These are phyloP conservation scores for Trichomalopsis sarcophagae DNA, from an alignment of 1,140 invertebrate species.

Conservation along the genomic window DNA sequence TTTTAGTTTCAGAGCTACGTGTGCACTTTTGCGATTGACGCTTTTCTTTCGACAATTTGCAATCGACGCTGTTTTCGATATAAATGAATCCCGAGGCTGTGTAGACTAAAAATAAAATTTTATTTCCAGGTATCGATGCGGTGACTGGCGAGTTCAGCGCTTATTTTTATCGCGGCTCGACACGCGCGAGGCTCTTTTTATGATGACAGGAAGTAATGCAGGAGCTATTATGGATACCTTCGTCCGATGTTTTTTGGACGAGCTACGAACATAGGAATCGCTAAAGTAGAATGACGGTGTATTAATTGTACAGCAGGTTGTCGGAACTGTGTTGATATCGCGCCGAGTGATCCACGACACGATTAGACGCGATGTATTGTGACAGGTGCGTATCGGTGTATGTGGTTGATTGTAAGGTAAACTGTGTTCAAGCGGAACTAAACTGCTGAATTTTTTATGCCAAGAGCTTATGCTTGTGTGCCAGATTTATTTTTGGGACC, in stretches of 20 bases:
- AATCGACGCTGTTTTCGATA: too few species aligned
- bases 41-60: not conserved
- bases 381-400: not conserved
- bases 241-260: not conserved
- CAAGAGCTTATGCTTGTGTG: too few species aligned
- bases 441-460: not conserved
- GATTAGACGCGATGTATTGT: not conserved
- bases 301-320: too few species aligned
- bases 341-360: not conserved
- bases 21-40: not conserved
- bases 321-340: not conserved
- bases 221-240: not conserved
- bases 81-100: too few species aligned
- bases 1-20: not conserved
- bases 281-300: too few species aligned
- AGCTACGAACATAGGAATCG: too few species aligned
- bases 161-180: not conserved
- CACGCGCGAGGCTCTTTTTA: not conserved
- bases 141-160: not conserved
- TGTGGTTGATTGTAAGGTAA: not conserved
- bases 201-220: not conserved
- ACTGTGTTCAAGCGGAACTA: too few species aligned
- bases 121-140: not conserved
- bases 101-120: too few species aligned
- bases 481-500: too few species aligned